Conservation (phyloP, 2,888 invertebrate species). For the Antheraea yamamai region DNA sequence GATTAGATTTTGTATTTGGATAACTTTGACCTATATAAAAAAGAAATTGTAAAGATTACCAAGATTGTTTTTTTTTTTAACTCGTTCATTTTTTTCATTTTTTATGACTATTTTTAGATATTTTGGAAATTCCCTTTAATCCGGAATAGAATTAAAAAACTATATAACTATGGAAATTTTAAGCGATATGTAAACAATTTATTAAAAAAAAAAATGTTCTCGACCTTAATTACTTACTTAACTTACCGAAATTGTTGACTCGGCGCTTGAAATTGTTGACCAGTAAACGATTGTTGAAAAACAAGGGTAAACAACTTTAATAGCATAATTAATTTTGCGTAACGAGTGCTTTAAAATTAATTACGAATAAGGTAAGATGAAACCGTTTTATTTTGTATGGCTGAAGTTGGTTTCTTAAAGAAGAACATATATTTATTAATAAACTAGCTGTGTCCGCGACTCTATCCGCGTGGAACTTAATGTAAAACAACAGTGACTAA, state of each 20-base stretch:
- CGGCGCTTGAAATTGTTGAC: not conserved
- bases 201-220: not conserved
- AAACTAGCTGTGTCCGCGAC: too few species aligned
- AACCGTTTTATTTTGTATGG: not conserved
- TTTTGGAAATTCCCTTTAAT: too few species aligned
- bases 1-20: too few species aligned
- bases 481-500: too few species aligned
- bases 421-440: not conserved
- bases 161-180: not conserved
- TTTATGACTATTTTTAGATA: too few species aligned
- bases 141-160: too few species aligned
- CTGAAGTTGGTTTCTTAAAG: not conserved
- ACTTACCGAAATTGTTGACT: not conserved
- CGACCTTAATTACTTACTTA: not conserved
- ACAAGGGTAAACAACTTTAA: not conserved
- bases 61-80: too few species aligned
- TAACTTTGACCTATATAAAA: too few species aligned
- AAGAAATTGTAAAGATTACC: too few species aligned
- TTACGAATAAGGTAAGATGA: not conserved
- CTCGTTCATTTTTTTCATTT: too few species aligned
- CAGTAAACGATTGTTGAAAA: constrained; percentile 1
- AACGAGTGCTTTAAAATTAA: not conserved
- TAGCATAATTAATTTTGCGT: not conserved
- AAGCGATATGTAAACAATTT: not conserved
- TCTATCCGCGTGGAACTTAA: too few species aligned